Evolutionary conservation across 92 coral and sea anemone species (phyloP).

Genomic region (Palythoa grandis): DNA sequence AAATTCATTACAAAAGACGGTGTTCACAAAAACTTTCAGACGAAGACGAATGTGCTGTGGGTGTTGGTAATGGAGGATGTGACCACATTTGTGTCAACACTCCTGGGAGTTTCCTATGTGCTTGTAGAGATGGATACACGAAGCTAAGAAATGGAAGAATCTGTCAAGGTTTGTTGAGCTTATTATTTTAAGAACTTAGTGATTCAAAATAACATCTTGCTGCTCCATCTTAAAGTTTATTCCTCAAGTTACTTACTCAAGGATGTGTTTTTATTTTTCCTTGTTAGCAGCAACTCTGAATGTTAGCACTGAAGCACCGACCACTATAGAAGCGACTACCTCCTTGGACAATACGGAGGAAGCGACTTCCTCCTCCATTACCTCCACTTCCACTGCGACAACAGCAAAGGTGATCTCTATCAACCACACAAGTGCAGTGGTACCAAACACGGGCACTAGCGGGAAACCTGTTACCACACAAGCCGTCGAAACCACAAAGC

Average conservation of each 20-base stretch:
- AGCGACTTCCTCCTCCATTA: neutral
- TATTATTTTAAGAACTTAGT: neutral
- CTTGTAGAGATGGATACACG: constrained; percentile 14
- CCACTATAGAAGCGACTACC: neutral
- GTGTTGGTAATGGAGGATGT: constrained; percentile 27
- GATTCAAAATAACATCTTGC: neutral
- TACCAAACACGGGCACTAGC: neutral
- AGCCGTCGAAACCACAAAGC: neutral
- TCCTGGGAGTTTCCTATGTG: constrained; percentile 19
- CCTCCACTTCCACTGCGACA: neutral
- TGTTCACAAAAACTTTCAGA: neutral
- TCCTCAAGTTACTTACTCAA: neutral
- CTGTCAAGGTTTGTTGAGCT: constrained; percentile 7
- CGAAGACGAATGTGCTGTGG: constrained; percentile 12
- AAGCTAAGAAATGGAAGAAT: constrained; percentile 20
- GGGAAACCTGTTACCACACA: neutral
- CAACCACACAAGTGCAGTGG: neutral
- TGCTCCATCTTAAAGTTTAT: neutral
- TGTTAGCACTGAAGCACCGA: neutral
- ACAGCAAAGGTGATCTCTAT: neutral
- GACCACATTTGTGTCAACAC: constrained; percentile 17
- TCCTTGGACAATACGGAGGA: neutral
- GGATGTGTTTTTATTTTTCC: neutral
- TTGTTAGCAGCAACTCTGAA: neutral
- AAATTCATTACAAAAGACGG: neutral